A percentile compares a stretch with the other conserved stretches of the same genome.
phyloP scores from a whole-genome alignment of 2,113 vertebrate species.

The Cavia aperea region DNA sequence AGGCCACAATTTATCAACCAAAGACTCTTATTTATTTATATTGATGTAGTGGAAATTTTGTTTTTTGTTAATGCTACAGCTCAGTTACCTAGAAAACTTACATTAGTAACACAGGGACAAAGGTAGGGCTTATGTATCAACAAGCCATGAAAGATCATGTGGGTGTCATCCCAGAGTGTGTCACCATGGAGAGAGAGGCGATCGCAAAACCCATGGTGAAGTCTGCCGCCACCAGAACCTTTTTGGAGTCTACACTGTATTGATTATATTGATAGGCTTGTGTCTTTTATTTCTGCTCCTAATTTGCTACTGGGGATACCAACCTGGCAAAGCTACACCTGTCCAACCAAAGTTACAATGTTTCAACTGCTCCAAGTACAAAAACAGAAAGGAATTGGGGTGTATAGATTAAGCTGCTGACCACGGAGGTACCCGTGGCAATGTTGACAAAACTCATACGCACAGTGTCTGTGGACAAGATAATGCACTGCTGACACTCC shows the following conservation, averaged over 20 bases:
- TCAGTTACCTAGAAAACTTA: background rate
- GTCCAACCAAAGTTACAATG: background rate
- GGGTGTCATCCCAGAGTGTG: background rate
- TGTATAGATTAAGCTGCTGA: background rate
- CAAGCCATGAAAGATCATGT: background rate
- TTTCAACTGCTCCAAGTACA: background rate
- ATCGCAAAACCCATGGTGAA: background rate
- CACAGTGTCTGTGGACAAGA: background rate
- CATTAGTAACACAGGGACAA: background rate
- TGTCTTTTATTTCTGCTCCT: background rate
- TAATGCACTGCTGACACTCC: background rate
- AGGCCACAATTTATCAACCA: background rate
- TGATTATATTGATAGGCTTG: background rate
- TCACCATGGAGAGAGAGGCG: background rate
- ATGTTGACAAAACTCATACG: background rate
- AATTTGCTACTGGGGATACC: background rate
- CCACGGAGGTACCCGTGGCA: background rate
- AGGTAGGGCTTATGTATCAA: background rate
- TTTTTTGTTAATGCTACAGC: background rate
- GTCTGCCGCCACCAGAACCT: background rate
- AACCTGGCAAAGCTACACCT: background rate
- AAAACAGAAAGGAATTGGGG: background rate
- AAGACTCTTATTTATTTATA: background rate
- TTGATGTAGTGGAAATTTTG: background rate
- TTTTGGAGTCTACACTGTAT: background rate